Conservation (phyloP, 2,797 vertebrate genomes). For the Lophotriccus pileatus region DNA sequence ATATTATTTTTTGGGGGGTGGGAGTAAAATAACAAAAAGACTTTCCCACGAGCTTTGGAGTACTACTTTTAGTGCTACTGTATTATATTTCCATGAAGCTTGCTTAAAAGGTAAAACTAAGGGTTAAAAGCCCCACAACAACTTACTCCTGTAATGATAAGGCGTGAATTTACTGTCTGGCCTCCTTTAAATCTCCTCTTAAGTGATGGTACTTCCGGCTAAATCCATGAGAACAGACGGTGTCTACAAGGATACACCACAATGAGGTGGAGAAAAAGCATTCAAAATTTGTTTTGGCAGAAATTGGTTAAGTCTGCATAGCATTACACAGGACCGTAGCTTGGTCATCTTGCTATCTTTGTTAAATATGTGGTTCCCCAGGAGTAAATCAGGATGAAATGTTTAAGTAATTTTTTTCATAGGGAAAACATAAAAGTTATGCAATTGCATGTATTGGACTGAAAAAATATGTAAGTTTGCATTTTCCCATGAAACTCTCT, state of each 20-base stretch:
- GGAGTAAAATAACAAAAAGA: neutral
- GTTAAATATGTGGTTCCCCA: slow-evolving; percentile 30
- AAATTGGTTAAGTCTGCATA: slow-evolving; percentile 28
- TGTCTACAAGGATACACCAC: neutral
- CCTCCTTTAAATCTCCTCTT: neutral
- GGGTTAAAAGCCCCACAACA: neutral
- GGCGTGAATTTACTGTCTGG: neutral
- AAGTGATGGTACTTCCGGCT: neutral
- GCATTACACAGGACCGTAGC: neutral
- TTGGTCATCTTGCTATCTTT: slow-evolving; percentile 35
- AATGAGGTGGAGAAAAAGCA: slow-evolving; percentile 8
- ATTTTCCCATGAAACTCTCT: neutral
- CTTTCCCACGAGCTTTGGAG: neutral
- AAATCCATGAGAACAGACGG: neutral
- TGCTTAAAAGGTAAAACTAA: neutral
- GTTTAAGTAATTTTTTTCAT: neutral
- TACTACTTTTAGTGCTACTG: neutral
- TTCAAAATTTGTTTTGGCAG: slow-evolving; percentile 31
- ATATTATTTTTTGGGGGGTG: neutral
- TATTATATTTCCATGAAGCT: neutral
- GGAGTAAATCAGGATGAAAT: slow-evolving; percentile 43
- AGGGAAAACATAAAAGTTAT: slow-evolving; percentile 13
- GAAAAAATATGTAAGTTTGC: neutral
- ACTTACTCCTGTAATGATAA: neutral
- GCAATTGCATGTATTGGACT: neutral